Evolutionary conservation across 2,888 invertebrate genomes (phyloP), one percentile per base, ranked within the genome.

Genomic region (Blera fallax): DNA sequence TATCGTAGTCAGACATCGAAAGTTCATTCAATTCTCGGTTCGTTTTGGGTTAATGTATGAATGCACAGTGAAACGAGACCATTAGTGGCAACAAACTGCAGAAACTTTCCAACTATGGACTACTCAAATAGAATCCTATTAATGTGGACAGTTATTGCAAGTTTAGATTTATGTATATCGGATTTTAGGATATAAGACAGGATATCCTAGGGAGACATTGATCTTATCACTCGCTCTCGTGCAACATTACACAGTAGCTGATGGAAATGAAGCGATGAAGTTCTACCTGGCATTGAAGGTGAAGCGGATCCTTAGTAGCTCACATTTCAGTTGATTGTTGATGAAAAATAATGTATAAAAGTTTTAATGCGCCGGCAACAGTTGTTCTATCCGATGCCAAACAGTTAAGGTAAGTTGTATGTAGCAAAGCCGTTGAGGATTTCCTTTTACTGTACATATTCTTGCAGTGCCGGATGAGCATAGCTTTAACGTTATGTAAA

Each of bases 61-160:
- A 50, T 50, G 8, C n/a, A 27, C 56, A 72, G 27, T 56, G 27
- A 1, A 5, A 14, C 6, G 27, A 48, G 32, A 10, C 37, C 7
- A 29, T 27, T 70, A 56, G 32, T 32, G 56, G 16, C 14, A 34
- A 43, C 8, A 40, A 73, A 73, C n/a, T 73, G 60, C 27, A 60
- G 18, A 32, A 73, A 73, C 62, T 73, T 73, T 73, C 14, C 52
- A 34, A 7, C 34, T 56, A 24, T 48, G 3, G 34, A 18, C 62
- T 45, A n/a, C 27, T 52, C 43, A 10, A 45, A 70, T 70, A 37
- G 27, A 56, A 70, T 62, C 18, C 27, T 18, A 54, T 70, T 78
- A 56, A 72, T 64, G 50, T n/a, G 11, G 72, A 72, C 62, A 78
- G 60, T 50, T 78, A 78, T 54, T 78, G 58, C 37, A 8, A 43